Evolutionary conservation across 2,113 vertebrate genomes (phyloP).

Genomic region (Dasypus novemcinctus): DNA sequence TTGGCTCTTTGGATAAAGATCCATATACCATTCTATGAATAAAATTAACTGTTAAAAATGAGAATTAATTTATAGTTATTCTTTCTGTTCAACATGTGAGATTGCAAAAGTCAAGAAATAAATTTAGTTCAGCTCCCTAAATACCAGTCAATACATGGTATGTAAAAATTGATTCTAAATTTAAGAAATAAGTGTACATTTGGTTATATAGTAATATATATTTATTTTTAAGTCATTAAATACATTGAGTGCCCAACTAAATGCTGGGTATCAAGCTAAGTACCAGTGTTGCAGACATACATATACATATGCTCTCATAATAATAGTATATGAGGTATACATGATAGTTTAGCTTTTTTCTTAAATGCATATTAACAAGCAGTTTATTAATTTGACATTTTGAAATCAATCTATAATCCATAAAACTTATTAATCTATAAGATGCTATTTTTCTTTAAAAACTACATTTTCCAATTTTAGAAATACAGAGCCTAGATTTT

Average conservation of each 20-base stretch:
- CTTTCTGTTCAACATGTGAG: constrained; percentile 74
- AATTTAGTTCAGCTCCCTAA: constrained; percentile 64
- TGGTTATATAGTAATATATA: background rate
- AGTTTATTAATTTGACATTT: constrained; percentile 43
- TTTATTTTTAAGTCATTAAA: constrained; percentile 4
- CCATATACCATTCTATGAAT: constrained; percentile 76
- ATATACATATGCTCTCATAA: background rate
- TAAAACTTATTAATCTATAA: background rate
- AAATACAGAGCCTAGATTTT: background rate
- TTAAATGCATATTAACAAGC: background rate
- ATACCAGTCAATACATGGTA: constrained; percentile 55
- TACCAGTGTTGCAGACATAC: background rate
- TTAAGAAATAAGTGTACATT: constrained; percentile 41
- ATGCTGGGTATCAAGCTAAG: background rate
- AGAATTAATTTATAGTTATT: constrained; percentile 67
- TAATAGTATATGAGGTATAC: background rate
- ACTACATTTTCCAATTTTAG: constrained; percentile 5
- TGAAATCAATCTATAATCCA: background rate
- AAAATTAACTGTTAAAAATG: constrained; percentile 81
- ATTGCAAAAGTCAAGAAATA: constrained; percentile 71
- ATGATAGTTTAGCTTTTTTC: constrained; percentile 20
- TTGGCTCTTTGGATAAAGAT: constrained; percentile 57
- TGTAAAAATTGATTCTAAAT: constrained; percentile 59
- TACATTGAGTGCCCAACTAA: background rate
- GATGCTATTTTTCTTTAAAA: background rate